These are phyloP conservation scores for Heliconius cydno DNA, from an alignment of 2,888 invertebrate genomes.

Conservation along the genomic window DNA sequence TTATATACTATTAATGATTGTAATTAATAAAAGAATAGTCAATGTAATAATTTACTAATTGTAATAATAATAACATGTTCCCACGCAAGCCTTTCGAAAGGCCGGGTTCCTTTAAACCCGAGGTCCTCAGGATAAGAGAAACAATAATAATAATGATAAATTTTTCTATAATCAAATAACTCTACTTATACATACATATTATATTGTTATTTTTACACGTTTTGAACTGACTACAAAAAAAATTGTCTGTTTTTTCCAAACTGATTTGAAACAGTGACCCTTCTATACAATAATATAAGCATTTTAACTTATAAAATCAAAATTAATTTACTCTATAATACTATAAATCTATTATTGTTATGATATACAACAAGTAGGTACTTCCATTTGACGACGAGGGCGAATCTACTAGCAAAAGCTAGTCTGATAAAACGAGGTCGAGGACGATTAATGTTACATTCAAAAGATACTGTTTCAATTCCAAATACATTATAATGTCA, in stretches of 20 bases:
- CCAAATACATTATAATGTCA: not conserved
- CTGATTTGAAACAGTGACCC: not conserved
- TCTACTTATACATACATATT: not conserved
- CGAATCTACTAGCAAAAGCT: no score
- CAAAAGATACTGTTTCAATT: not conserved
- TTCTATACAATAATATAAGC: not conserved
- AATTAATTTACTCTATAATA: no score
- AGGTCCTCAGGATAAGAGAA: no score
- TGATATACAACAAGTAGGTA: no score
- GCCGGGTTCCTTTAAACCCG: no score
- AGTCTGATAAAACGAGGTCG: no score
- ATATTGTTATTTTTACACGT: slow-evolving; percentile 12
- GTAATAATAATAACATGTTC: no score
- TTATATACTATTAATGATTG: not conserved
- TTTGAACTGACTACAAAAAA: not conserved
- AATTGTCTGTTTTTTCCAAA: not conserved
- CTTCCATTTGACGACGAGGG: no score
- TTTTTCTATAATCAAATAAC: slow-evolving; percentile 38
- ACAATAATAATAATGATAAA: not conserved
- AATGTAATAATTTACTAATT: not conserved
- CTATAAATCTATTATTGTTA: no score
- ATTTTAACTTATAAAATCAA: no score
- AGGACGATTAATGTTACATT: not conserved
- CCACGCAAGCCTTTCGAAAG: no score
- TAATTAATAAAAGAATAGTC: not conserved